Conservation (phyloP, 2,888 invertebrate species). For the Tenthredo scrophulariae region DNA sequence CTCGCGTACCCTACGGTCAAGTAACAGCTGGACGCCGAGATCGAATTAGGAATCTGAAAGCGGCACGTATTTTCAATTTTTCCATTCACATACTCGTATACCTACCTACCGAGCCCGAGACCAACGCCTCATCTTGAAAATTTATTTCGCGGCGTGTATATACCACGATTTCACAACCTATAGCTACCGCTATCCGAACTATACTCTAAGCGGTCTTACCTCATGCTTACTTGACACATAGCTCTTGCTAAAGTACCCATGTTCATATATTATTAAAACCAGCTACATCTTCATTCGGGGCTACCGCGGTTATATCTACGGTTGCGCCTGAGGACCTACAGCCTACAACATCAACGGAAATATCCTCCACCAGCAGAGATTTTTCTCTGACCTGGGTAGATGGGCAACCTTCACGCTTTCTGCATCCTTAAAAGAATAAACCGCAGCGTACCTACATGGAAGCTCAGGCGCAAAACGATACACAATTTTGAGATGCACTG, state of each 20-base stretch:
- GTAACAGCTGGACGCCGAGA: constrained; percentile 37
- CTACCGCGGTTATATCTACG: background rate
- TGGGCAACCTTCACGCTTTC: background rate
- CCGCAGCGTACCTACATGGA: constrained; percentile 6
- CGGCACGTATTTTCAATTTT: constrained; percentile 20
- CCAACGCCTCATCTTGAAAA: constrained; percentile 2
- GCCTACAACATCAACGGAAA: background rate
- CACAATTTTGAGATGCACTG: constrained; percentile 23
- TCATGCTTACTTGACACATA: constrained; percentile 29
- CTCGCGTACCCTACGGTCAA: constrained; percentile 12
- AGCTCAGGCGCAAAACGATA: background rate
- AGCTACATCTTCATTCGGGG: constrained; percentile 37
- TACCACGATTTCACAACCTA: constrained; percentile 7
- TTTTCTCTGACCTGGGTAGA: background rate
- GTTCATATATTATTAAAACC: constrained; percentile 38
- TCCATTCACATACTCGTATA: background rate
- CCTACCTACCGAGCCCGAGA: background rate
- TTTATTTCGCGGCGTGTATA: constrained; percentile 10
- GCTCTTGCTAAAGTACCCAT: constrained; percentile 22
- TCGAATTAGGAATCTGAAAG: constrained; percentile 40
- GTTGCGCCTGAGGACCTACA: constrained; percentile 10
- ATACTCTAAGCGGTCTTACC: constrained; percentile 5
- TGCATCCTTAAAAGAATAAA: constrained; percentile 24
- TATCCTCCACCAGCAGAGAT: background rate
- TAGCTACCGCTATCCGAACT: background rate